A percentile compares a stretch with the other conserved stretches of the same genome.
These are phyloP conservation scores for Glandiceps talaboti DNA, from an alignment of 53 echinoderm and acorn worm genomes.

Conservation along the genomic window DNA sequence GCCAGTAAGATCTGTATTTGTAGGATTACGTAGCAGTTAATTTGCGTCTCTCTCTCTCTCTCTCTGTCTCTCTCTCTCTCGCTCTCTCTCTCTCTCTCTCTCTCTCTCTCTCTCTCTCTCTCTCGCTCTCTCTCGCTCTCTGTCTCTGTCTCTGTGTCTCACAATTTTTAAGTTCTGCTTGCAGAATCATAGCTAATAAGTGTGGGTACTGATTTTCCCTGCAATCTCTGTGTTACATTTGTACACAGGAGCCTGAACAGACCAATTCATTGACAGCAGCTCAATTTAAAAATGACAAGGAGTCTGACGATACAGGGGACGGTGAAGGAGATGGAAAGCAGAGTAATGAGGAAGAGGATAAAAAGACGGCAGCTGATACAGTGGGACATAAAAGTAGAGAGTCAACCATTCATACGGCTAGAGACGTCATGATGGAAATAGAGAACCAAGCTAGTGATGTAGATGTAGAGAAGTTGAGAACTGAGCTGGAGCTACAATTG, in stretches of 20 bases:
- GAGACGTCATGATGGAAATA: slow-evolving; percentile 23
- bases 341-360: slow-evolving; percentile 32
- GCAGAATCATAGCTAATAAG: neutral
- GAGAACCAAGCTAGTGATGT: slow-evolving; percentile 12
- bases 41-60: too few relatives aligned
- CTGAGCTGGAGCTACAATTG: slow-evolving; percentile 67
- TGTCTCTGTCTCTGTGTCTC: too few relatives aligned
- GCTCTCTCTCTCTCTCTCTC: too few relatives aligned
- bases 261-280: slow-evolving; percentile 14
- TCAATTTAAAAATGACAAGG: neutral
- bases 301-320: neutral
- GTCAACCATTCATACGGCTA: slow-evolving; percentile 65
- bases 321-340: slow-evolving; percentile 37
- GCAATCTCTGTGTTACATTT: neutral
- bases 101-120: too few relatives aligned
- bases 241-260: slow-evolving; percentile 21
- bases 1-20: too few relatives aligned
- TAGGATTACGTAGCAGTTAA: too few relatives aligned
- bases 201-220: neutral
- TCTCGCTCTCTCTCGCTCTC: too few relatives aligned
- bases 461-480: slow-evolving; percentile 57
- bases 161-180: neutral
- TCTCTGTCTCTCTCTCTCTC: too few relatives aligned
- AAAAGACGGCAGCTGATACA: slow-evolving; percentile 20
- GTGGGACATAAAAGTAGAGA: slow-evolving; percentile 19